Conservation (phyloP, 30 jellyfish, hydroid and myxozoan genomes). For the Aurelia sp. region DNA sequence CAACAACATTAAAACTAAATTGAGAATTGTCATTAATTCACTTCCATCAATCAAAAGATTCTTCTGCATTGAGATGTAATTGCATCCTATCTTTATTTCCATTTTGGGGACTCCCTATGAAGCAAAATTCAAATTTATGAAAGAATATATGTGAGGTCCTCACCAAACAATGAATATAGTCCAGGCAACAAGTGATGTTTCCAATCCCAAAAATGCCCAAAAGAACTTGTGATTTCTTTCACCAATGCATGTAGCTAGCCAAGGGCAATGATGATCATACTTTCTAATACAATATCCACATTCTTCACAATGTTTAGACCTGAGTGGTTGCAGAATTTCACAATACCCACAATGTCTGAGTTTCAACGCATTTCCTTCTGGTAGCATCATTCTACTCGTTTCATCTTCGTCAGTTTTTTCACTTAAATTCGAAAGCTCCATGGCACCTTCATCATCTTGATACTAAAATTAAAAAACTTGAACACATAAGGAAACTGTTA, state of each 20-base stretch:
- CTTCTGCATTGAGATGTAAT: no score
- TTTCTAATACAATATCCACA: conserved; percentile 92
- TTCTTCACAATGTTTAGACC: conserved; percentile 98
- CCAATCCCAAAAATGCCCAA: conserved; percentile 80
- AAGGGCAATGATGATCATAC: conserved; percentile 99
- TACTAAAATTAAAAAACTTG: not conserved
- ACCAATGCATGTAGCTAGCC: conserved; percentile 99
- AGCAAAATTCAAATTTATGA: no score
- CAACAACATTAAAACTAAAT: no score
- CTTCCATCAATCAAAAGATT: no score
- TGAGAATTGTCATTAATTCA: no score
- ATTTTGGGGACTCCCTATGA: no score
- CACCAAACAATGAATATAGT: conserved; percentile 75
- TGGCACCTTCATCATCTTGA: conserved; percentile 5
- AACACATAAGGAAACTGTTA: not conserved
- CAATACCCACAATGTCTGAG: conserved; percentile 95
- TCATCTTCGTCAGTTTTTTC: conserved; percentile 74
- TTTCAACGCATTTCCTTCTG: conserved; percentile 88
- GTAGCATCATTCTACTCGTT: conserved; percentile 79
- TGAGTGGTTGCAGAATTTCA: conserved; percentile 92
- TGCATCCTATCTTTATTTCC: no score
- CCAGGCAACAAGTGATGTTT: conserved; percentile 83
- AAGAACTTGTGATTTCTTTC: conserved; percentile 95
- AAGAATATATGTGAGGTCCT: conserved; percentile 3
- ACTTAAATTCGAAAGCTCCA: conserved; percentile 15